A percentile compares a stretch with the other conserved stretches of the same genome.
These are phyloP conservation scores for Thysanoteuthis rhombus DNA, from an alignment of 2,888 invertebrate species.

Conservation along the genomic window DNA sequence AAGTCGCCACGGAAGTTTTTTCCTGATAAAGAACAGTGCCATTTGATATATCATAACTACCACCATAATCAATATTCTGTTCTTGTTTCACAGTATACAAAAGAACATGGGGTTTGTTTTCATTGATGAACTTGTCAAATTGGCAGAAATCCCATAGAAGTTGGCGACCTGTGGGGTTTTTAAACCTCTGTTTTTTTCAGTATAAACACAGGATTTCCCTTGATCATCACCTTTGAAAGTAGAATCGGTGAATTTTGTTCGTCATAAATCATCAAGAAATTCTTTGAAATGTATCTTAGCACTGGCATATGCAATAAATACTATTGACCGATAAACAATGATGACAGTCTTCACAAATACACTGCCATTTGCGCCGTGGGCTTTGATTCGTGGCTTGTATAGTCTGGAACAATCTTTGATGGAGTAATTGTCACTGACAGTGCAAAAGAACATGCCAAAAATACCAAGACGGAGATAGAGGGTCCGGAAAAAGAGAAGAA, in stretches of 20 bases:
- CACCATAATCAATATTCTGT: constrained; percentile 98
- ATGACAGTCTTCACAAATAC: too few relatives aligned
- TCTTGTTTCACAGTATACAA: constrained; percentile 99
- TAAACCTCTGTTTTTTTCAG: constrained; percentile 89
- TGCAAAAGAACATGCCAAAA: too few relatives aligned
- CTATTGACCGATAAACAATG: too few relatives aligned
- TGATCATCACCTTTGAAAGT: constrained; percentile 93
- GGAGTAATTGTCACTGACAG: too few relatives aligned
- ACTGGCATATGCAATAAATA: constrained; percentile 50
- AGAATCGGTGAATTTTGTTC: constrained; percentile 90
- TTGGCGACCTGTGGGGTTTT: constrained; percentile 96
- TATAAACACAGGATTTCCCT: constrained; percentile 94
- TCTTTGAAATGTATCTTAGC: constrained; percentile 64
- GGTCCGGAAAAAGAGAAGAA: too few relatives aligned
- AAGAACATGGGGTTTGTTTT: constrained; percentile 88
- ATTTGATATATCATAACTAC: constrained; percentile 69
- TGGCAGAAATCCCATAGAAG: constrained; percentile 95
- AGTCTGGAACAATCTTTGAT: too few relatives aligned
- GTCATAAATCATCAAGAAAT: constrained; percentile 80
- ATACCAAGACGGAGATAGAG: too few relatives aligned
- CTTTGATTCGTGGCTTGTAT: too few relatives aligned
- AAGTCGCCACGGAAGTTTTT: constrained; percentile 97
- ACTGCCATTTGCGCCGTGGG: too few relatives aligned
- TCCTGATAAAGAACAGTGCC: constrained; percentile 78
- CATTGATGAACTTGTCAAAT: constrained; percentile 89